A percentile compares a stretch with the other conserved stretches of the same genome.
phyloP scores from a whole-genome alignment of 2,113 vertebrate species.

The Labeo rohita region DNA sequence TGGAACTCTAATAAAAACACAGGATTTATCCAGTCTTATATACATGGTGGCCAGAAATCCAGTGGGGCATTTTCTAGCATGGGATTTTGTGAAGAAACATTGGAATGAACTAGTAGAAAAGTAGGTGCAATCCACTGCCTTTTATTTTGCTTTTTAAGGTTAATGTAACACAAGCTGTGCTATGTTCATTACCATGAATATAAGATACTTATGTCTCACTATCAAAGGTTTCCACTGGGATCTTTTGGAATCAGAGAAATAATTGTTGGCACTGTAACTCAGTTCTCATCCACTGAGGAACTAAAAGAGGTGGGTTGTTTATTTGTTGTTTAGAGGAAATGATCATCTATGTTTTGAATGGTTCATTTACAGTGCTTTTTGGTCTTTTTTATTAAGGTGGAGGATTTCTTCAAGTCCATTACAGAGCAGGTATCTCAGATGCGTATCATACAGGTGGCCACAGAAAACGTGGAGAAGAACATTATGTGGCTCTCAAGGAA shows the following conservation, averaged over 20 bases:
- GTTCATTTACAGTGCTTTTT: neutral
- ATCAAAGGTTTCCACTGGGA: slow-evolving; percentile 76
- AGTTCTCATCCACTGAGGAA: slow-evolving; percentile 76
- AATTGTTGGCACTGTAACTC: slow-evolving; percentile 72
- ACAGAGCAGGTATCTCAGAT: slow-evolving; percentile 76
- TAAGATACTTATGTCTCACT: slow-evolving; percentile 13
- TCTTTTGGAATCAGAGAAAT: slow-evolving; percentile 75
- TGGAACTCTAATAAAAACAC: slow-evolving; percentile 73
- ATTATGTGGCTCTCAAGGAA: slow-evolving; percentile 78
- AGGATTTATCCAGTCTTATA: slow-evolving; percentile 72
- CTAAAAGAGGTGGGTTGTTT: slow-evolving; percentile 68
- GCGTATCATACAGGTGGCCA: slow-evolving; percentile 70
- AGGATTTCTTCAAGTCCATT: slow-evolving; percentile 77
- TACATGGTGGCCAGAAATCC: slow-evolving; percentile 73
- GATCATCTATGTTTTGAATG: neutral
- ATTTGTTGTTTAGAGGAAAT: neutral
- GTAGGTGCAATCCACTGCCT: slow-evolving; percentile 61
- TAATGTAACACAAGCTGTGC: neutral
- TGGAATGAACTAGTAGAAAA: slow-evolving; percentile 76
- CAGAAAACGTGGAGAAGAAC: slow-evolving; percentile 79
- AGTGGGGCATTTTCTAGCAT: slow-evolving; percentile 71
- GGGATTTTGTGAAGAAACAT: slow-evolving; percentile 78
- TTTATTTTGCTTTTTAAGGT: too few relatives aligned
- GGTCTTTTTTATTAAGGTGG: slow-evolving; percentile 69
- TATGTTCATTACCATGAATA: neutral